Evolutionary conservation across 2,113 vertebrate genomes (phyloP).

Genomic region (Sarotherodon lohbergeri): DNA sequence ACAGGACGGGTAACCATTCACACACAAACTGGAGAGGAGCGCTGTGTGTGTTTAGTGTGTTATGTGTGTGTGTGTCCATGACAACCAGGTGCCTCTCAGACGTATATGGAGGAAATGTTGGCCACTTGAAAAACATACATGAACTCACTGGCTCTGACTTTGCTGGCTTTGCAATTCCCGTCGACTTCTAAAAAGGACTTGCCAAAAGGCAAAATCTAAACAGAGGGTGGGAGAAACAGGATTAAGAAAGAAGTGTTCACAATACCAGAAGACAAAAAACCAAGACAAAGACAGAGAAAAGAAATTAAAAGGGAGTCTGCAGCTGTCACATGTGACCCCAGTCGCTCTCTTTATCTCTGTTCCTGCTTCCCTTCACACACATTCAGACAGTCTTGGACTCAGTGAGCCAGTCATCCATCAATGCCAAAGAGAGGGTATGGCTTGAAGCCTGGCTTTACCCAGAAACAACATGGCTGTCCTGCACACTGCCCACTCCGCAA

Average conservation of each 20-base stretch:
- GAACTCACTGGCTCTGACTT: constrained; percentile 35
- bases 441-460: constrained; percentile 40
- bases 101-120: constrained; percentile 22
- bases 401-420: constrained; percentile 44
- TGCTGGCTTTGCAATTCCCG: not conserved
- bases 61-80: constrained; percentile 18
- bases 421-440: constrained; percentile 28
- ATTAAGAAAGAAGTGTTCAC: not conserved
- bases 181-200: not conserved
- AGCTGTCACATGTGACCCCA: constrained; percentile 9
- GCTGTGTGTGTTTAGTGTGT: constrained; percentile 7
- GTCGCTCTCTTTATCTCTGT: constrained; percentile 26
- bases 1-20: constrained; percentile 34
- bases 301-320: not conserved
- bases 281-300: not conserved
- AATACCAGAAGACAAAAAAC: not conserved
- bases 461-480: constrained; percentile 56
- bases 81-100: constrained; percentile 47
- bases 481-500: constrained; percentile 27
- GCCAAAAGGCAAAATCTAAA: constrained; percentile 18
- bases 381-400: constrained; percentile 24
- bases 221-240: not conserved
- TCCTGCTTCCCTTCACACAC: constrained; percentile 28
- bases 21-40: not conserved
- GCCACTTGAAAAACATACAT: constrained; percentile 35